These are phyloP conservation scores for Salpingus planirostris DNA, from an alignment of 2,888 invertebrate genomes.

Conservation along the genomic window DNA sequence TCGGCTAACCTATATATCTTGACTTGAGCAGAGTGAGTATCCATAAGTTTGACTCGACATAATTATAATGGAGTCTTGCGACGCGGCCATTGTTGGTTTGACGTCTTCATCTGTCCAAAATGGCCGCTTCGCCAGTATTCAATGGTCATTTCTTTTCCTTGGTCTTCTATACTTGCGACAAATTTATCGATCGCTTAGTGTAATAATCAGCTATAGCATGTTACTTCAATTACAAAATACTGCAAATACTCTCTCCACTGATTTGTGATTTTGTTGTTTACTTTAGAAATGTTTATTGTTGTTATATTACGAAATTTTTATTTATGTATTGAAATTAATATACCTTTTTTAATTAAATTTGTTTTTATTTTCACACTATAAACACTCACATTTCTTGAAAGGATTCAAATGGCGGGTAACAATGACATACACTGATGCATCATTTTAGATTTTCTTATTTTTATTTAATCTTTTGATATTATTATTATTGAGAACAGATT, in stretches of 20 bases:
- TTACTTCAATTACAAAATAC: conserved; percentile 10
- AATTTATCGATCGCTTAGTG: conserved; percentile 11
- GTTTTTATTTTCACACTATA: background rate
- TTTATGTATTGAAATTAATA: conserved; percentile 28
- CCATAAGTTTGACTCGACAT: no score
- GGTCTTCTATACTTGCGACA: conserved; percentile 4
- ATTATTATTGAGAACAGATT: conserved; percentile 13
- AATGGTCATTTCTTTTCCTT: no score
- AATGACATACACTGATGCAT: background rate
- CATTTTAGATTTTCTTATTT: conserved; percentile 10
- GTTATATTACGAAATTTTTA: conserved; percentile 13
- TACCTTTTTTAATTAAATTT: conserved; percentile 10
- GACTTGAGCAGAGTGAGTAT: no score
- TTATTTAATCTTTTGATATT: conserved; percentile 29
- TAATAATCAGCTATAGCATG: conserved; percentile 14
- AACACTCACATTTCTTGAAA: background rate
- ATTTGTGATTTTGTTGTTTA: conserved; percentile 25
- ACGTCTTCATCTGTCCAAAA: no score
- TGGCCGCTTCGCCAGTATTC: no score
- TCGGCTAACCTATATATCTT: no score
- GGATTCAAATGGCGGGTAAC: background rate
- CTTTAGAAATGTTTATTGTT: conserved; percentile 15
- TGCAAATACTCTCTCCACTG: conserved; percentile 17
- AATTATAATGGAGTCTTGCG: no score
- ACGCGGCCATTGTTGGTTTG: no score